phyloP scores from a whole-genome alignment of 2,797 vertebrate genomes.

The Poecilia velifera region DNA sequence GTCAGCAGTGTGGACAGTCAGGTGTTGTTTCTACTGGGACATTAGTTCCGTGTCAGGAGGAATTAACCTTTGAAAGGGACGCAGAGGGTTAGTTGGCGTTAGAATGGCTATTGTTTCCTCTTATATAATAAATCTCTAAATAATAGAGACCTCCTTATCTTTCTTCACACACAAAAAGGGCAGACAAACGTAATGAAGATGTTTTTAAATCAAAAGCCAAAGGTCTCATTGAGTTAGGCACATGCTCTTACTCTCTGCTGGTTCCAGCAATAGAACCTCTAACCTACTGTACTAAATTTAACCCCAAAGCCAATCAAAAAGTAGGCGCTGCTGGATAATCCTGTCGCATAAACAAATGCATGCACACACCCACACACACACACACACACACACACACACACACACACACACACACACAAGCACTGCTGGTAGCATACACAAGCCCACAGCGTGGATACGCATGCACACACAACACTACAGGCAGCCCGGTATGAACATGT shows the following conservation, averaged over 20 bases:
- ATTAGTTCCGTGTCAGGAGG: slow-evolving; percentile 38
- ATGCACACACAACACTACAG: background rate
- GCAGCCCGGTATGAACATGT: slow-evolving; percentile 33
- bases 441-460: background rate
- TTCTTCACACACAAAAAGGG: background rate
- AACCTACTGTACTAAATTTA: slow-evolving; percentile 63
- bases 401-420: background rate
- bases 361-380: background rate
- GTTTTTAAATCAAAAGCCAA: background rate
- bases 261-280: slow-evolving; percentile 40
- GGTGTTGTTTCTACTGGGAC: slow-evolving; percentile 40
- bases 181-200: background rate
- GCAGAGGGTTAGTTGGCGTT: slow-evolving; percentile 33
- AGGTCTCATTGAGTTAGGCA: background rate
- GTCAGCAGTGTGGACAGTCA: slow-evolving; percentile 20
- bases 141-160: background rate
- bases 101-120: slow-evolving; percentile 58
- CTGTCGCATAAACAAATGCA: slow-evolving; percentile 2
- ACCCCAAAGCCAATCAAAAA: slow-evolving; percentile 75
- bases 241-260: slow-evolving; percentile 3
- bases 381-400: no score
- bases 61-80: slow-evolving; percentile 53
- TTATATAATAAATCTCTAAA: slow-evolving; percentile 16
- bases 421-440: background rate
- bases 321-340: slow-evolving; percentile 51